A percentile compares a stretch with the other conserved stretches of the same genome.
phyloP scores from a whole-genome alignment of 2,888 invertebrate genomes.

The Chaitophorus viminalis region DNA sequence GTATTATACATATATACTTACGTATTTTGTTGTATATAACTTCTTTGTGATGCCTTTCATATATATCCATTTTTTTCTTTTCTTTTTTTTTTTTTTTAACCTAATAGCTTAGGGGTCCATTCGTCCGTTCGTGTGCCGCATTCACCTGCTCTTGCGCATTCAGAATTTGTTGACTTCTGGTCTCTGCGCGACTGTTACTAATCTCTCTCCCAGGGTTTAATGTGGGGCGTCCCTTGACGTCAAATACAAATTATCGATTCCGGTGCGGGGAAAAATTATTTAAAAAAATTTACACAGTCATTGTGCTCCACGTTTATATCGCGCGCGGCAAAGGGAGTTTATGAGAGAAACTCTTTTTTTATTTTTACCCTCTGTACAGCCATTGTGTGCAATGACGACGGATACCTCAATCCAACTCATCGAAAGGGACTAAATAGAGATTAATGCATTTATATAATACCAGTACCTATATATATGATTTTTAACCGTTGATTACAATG shows the following conservation, averaged over 20 bases:
- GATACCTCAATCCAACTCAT: constrained; percentile 56
- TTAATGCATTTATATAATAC: constrained; percentile 39
- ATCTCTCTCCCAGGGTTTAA: constrained; percentile 47
- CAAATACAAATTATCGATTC: constrained; percentile 61
- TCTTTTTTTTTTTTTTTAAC: constrained; percentile 22
- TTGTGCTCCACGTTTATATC: too few species aligned
- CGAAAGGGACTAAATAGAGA: constrained; percentile 60
- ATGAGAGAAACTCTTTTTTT: constrained; percentile 38
- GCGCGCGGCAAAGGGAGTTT: constrained; percentile 10
- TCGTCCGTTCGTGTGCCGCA: constrained; percentile 23
- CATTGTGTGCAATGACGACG: constrained; percentile 41
- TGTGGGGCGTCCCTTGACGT: constrained; percentile 41
- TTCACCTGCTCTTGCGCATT: constrained; percentile 51
- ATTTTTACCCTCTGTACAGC: constrained; percentile 22
- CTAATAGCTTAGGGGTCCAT: constrained; percentile 52
- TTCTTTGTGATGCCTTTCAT: constrained; percentile 57
- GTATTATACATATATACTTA: not conserved
- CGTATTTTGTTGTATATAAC: constrained; percentile 14
- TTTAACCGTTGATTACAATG: constrained; percentile 40
- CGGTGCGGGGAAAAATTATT: constrained; percentile 31
- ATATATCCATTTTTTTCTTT: constrained; percentile 29
- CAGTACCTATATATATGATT: constrained; percentile 21
- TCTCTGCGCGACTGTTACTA: constrained; percentile 42
- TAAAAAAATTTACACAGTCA: constrained; percentile 48
- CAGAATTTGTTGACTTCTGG: constrained; percentile 49